Percentiles rank a stretch among this genome's conserved stretches.
These are phyloP conservation scores for Parambassis ranga DNA, from an alignment of 2,797 vertebrate genomes.

Conservation along the genomic window DNA sequence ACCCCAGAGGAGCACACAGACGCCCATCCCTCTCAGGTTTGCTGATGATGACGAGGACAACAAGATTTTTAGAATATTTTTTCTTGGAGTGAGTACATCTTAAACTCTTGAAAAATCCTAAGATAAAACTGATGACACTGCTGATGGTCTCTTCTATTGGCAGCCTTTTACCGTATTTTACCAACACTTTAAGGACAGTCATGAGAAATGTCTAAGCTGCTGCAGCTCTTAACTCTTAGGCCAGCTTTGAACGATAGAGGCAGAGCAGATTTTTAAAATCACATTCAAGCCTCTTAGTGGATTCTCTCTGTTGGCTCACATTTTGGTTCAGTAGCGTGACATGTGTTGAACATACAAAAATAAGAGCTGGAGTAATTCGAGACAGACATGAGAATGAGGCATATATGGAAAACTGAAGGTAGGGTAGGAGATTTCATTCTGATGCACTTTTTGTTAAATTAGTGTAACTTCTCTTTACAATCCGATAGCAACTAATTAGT, in stretches of 20 bases:
- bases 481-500: too few relatives aligned
- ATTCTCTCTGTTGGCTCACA: not conserved
- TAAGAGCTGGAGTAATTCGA: too few relatives aligned
- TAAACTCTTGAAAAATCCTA: not conserved
- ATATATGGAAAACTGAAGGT: too few relatives aligned
- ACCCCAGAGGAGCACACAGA: constrained; percentile 40
- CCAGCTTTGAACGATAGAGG: not conserved
- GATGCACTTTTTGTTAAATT: too few relatives aligned
- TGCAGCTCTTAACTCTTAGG: not conserved
- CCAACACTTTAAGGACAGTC: not conserved
- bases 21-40: constrained; percentile 2
- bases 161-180: not conserved
- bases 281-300: constrained; percentile 11
- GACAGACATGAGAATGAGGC: too few relatives aligned
- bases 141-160: not conserved
- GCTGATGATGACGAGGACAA: not conserved
- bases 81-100: too few relatives aligned
- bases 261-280: not conserved
- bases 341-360: too few relatives aligned
- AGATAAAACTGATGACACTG: not conserved
- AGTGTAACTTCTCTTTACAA: too few relatives aligned
- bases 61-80: not conserved
- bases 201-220: constrained; percentile 1
- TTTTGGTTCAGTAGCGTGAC: not conserved
- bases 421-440: too few relatives aligned